Percentiles rank a stretch among this genome's conserved stretches.
Evolutionary conservation across 92 coral and sea anemone species (phyloP).

Genomic region (Porites rus): DNA sequence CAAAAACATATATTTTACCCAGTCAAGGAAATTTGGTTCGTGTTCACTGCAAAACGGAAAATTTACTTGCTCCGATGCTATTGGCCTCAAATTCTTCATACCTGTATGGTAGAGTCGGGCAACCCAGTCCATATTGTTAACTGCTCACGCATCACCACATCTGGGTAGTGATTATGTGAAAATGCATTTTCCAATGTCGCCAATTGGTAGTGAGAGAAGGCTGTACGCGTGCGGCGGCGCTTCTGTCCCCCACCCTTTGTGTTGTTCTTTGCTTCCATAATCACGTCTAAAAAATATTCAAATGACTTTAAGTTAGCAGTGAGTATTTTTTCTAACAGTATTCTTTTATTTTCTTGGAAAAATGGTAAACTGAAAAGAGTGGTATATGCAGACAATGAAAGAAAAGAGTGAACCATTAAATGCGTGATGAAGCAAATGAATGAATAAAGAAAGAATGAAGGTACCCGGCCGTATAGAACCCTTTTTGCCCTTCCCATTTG

Average conservation of each 20-base stretch:
- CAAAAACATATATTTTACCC: too few relatives aligned
- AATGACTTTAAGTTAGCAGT: too few relatives aligned
- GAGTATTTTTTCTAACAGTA: too few relatives aligned
- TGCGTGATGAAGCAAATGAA: too few relatives aligned
- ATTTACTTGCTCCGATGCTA: too few relatives aligned
- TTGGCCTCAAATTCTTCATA: not conserved
- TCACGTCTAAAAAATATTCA: conserved; percentile 70
- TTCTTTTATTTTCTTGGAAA: too few relatives aligned
- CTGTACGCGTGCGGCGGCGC: conserved; percentile 92
- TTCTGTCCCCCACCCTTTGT: conserved; percentile 69
- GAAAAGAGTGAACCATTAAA: too few relatives aligned
- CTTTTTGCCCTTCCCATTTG: conserved; percentile 8
- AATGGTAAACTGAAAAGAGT: too few relatives aligned
- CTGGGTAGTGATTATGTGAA: conserved; percentile 94
- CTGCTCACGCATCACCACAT: conserved; percentile 92
- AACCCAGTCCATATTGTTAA: conserved; percentile 82
- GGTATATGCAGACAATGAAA: too few relatives aligned
- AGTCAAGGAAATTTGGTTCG: not conserved
- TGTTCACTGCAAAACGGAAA: too few relatives aligned
- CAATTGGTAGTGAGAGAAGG: conserved; percentile 93
- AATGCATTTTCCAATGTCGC: conserved; percentile 87
- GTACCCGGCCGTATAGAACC: not conserved
- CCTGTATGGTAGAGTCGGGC: conserved; percentile 97
- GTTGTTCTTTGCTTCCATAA: conserved; percentile 87
- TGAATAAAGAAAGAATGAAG: too few relatives aligned